Evolutionary conservation across 2,797 vertebrate genomes (phyloP).

Genomic region (Delichon dasypus): DNA sequence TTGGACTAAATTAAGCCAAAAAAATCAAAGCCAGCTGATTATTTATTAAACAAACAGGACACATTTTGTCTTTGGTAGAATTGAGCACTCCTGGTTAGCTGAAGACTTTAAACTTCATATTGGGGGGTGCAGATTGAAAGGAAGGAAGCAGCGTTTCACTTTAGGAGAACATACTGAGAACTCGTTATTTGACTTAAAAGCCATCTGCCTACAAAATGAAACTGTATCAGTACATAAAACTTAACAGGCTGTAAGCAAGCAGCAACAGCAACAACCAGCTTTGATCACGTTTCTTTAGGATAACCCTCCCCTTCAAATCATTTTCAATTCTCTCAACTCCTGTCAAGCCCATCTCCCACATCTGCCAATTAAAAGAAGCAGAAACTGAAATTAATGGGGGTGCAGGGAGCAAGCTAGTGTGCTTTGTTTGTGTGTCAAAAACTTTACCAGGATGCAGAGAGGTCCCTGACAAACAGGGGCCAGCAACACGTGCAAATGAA

Average conservation of each 20-base stretch:
- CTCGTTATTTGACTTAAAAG: not conserved
- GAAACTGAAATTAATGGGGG: not conserved
- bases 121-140: not conserved
- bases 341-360: not conserved
- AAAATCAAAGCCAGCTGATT: constrained; percentile 53
- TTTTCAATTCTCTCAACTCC: not conserved
- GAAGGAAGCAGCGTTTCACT: constrained; percentile 27
- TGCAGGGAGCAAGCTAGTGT: not conserved
- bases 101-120: not conserved
- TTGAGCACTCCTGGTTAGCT: not conserved
- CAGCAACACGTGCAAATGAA: not conserved
- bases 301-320: not conserved
- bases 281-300: not conserved
- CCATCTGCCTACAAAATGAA: constrained; percentile 24
- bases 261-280: not conserved
- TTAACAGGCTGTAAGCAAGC: constrained; percentile 21
- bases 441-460: not conserved
- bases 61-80: constrained; percentile 35
- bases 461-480: not conserved
- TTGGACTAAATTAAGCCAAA: constrained; percentile 27
- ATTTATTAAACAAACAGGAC: constrained; percentile 56
- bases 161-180: constrained; percentile 10
- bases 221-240: not conserved
- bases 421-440: not conserved
- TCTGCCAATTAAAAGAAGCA: not conserved